Evolutionary conservation across 2,888 invertebrate genomes (phyloP).

Genomic region (Alloplasta piceator): DNA sequence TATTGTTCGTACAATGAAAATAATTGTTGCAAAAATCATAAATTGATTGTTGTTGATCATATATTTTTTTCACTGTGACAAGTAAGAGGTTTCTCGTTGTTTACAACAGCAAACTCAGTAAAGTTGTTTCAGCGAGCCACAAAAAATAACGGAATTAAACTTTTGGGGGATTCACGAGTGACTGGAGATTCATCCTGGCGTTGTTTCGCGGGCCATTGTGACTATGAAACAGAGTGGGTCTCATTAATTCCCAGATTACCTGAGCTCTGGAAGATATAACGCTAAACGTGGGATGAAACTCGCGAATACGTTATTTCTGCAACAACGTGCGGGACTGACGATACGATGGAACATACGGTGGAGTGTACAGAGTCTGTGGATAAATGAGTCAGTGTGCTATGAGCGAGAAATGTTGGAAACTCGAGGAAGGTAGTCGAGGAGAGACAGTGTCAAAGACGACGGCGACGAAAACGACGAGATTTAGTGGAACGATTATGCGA

Average conservation of each 20-base stretch:
- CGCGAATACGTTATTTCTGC: conserved; percentile 40
- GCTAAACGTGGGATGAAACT: conserved; percentile 15
- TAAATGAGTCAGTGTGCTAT: conserved; percentile 35
- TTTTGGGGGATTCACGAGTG: neutral
- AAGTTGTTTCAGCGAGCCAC: too few relatives aligned
- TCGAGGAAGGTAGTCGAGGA: too few relatives aligned
- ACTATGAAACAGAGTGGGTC: conserved; percentile 40
- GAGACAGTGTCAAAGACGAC: neutral
- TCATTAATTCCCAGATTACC: conserved; percentile 50
- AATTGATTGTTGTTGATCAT: too few relatives aligned
- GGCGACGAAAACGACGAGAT: conserved; percentile 48
- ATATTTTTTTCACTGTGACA: too few relatives aligned
- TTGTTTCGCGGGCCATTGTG: conserved; percentile 14
- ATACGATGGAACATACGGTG: conserved; percentile 20
- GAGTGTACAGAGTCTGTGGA: conserved; percentile 41
- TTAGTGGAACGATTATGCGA: conserved; percentile 54
- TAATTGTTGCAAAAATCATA: too few relatives aligned
- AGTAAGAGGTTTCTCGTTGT: too few relatives aligned
- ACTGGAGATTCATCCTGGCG: conserved; percentile 5
- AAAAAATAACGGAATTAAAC: conserved; percentile 10
- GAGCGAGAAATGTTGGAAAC: conserved; percentile 14
- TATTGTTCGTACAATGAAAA: too few relatives aligned
- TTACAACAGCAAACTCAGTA: too few relatives aligned
- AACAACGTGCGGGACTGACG: conserved; percentile 46
- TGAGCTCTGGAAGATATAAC: conserved; percentile 28